Evolutionary conservation across 2,113 vertebrate genomes (phyloP), one percentile per base, ranked within the genome.

Genomic region (Glaucomys volans): DNA sequence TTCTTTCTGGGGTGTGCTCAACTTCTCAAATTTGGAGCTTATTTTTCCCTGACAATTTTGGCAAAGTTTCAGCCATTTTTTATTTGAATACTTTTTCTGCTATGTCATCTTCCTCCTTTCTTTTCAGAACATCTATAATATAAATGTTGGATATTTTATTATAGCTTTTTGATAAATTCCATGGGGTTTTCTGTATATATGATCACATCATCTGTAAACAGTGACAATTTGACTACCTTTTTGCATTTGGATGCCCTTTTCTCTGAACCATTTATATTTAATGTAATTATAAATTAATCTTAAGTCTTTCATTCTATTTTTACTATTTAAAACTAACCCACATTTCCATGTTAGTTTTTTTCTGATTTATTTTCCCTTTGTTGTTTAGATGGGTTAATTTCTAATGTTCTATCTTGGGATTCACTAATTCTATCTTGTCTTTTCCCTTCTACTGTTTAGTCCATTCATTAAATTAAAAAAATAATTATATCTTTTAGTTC

Each of bases 351-450:
- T 40, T 66, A 72, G 14, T 26, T 72, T 47, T 50, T 40, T 79
- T 37, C 18, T 32, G 24, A 32, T 71, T 1, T 87, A 0, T 79
- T 37, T 87, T 80, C 62, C 87, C 24, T 62, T 26, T 93, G 16
- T 44, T 86, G 9, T 50, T 87, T 22, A 66, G n/a, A 42, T 42
- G 66, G n/a, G 28, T 82, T 89, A 24, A 83, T 94, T 90, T 94
- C 32, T 75, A 13, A 54, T 75, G 37, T 76, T 83, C 7, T 75
- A 0, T 83, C 32, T 83, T 76, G 8, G 11, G 30, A 42, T 74
- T 83, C 12, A 67, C 11, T 57, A 26, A 32, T 92, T 83, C 35
- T 93, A 71, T 32, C 9, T 90, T 77, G 71, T 95, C 26, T 4
- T 85, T n/a, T 77, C 59, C 12, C 40, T 77, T 90, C 62, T 77